phyloP scores from a whole-genome alignment of 1,140 invertebrate species.

The Psix sp. region DNA sequence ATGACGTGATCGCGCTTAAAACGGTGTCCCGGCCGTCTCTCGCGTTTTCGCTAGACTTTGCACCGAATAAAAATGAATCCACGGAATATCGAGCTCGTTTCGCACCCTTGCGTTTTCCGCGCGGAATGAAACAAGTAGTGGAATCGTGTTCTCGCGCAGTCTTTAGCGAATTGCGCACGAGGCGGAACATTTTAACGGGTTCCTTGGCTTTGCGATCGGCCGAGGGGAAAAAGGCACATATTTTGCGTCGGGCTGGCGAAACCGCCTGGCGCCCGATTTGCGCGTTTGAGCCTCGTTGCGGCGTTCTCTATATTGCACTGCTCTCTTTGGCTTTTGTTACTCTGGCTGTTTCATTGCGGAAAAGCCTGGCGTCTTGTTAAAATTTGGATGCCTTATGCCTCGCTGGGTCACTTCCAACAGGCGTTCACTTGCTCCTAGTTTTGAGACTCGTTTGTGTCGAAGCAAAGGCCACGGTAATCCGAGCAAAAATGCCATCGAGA shows the following conservation, averaged over 20 bases:
- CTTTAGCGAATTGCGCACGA: conserved; percentile 73
- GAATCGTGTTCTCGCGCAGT: conserved; percentile 65
- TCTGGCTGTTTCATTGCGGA: conserved; percentile 26
- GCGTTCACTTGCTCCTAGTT: conserved; percentile 15
- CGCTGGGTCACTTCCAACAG: conserved; percentile 35
- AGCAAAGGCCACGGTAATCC: background rate
- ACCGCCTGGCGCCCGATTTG: too few species aligned
- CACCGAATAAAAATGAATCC: conserved; percentile 40
- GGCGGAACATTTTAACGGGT: conserved; percentile 72
- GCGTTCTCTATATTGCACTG: conserved; percentile 4
- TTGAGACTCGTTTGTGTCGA: background rate
- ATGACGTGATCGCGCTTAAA: too few species aligned
- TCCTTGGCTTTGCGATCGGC: conserved; percentile 34
- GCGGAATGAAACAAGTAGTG: conserved; percentile 52
- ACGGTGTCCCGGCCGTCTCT: too few species aligned
- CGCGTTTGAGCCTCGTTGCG: conserved; percentile 3
- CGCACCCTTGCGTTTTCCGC: conserved; percentile 63
- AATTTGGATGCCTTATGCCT: conserved; percentile 40
- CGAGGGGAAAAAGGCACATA: too few species aligned
- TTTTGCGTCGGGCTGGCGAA: too few species aligned
- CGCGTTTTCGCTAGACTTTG: conserved; percentile 37
- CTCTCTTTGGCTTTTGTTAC: conserved; percentile 41
- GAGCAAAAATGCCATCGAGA: background rate
- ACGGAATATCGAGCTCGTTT: conserved; percentile 63
- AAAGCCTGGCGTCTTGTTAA: conserved; percentile 35